A percentile compares a stretch with the other conserved stretches of the same genome.
Evolutionary conservation across 1,140 invertebrate genomes (phyloP).

Genomic region (Hermatobates lingyangjiaoensis): DNA sequence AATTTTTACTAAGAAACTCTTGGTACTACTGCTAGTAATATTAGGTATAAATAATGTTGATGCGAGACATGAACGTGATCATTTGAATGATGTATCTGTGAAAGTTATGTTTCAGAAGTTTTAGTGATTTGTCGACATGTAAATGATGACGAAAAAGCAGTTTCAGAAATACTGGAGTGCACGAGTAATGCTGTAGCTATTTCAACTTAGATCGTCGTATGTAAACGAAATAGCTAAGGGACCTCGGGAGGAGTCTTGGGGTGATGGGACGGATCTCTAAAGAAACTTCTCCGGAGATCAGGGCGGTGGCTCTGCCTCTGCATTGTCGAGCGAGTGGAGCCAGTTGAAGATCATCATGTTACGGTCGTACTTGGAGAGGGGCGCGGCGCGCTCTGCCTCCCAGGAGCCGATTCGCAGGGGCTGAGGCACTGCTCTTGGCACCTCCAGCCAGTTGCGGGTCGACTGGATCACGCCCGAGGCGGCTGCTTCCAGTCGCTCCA

Average conservation of each 20-base stretch:
- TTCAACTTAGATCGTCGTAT: background rate
- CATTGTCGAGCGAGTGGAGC: slow-evolving; percentile 63
- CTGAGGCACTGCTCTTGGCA: slow-evolving; percentile 28
- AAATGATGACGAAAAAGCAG: too few species aligned
- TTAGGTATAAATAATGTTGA: too few species aligned
- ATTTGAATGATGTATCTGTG: too few species aligned
- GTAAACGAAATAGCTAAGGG: background rate
- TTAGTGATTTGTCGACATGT: too few species aligned
- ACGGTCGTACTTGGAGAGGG: slow-evolving; percentile 65
- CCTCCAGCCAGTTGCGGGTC: slow-evolving; percentile 14
- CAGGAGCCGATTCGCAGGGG: slow-evolving; percentile 51
- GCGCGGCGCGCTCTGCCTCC: slow-evolving; percentile 59
- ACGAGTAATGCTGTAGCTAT: background rate
- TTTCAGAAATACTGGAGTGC: too few species aligned
- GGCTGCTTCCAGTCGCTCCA: slow-evolving; percentile 47
- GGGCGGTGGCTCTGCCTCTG: slow-evolving; percentile 5
- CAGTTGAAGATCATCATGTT: slow-evolving; percentile 89
- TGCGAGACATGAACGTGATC: too few species aligned
- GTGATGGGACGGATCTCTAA: background rate
- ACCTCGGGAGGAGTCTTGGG: background rate
- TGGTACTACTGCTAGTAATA: too few species aligned
- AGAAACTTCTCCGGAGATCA: background rate
- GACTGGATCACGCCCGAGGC: slow-evolving; percentile 22
- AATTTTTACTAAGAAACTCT: too few species aligned
- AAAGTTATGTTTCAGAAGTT: too few species aligned